These are phyloP conservation scores for Miichthys miiuy DNA, from an alignment of 2,797 vertebrate species.

Conservation along the genomic window DNA sequence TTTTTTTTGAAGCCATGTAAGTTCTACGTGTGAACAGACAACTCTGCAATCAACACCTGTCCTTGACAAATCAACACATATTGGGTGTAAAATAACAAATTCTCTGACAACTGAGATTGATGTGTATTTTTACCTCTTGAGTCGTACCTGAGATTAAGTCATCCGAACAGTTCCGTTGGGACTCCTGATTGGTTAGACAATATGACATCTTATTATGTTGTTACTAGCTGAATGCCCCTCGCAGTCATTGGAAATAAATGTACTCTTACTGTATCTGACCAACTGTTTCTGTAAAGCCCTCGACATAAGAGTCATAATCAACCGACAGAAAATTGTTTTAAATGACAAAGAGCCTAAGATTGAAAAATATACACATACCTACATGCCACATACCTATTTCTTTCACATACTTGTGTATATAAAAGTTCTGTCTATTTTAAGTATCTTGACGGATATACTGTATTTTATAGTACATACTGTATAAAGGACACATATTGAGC, in stretches of 20 bases:
- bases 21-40: slow-evolving; percentile 33
- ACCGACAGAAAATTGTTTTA: background rate
- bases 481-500: no score
- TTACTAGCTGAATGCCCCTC: background rate
- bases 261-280: background rate
- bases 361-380: background rate
- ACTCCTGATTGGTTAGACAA: background rate
- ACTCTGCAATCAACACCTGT: slow-evolving; percentile 64
- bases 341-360: background rate
- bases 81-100: slow-evolving; percentile 30
- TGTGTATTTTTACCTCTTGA: background rate
- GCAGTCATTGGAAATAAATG: background rate
- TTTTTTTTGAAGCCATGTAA: background rate
- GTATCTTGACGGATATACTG: no score
- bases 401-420: no score
- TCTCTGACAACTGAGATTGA: slow-evolving; percentile 20
- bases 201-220: background rate
- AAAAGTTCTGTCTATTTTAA: no score
- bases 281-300: background rate
- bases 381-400: no score
- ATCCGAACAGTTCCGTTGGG: background rate
- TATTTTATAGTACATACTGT: no score
- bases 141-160: background rate
- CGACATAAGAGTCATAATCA: background rate
- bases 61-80: slow-evolving; percentile 45